Evolutionary conservation across 2,888 invertebrate species (phyloP), one percentile per base, ranked within the genome.

Genomic region (Leptopilina drosophilae): DNA sequence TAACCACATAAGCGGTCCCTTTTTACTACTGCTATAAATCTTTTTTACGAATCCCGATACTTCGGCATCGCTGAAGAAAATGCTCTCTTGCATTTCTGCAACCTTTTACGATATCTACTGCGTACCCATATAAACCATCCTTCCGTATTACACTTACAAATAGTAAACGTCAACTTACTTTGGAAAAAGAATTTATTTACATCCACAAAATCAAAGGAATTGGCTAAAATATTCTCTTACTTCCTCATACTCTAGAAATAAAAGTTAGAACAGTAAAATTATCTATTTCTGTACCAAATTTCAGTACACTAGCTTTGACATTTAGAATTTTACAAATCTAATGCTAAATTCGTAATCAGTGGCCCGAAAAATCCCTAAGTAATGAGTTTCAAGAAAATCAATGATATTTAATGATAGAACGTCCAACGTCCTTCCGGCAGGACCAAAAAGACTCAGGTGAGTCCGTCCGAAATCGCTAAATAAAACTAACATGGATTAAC

Each of bases 21-120:
- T 75, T 79, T 82, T 77, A 77, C 82, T n/a, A 76, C 69, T 69
- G 64, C 53, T 42, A 46, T 73, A 77, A 77, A 78, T 78, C 79
- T 77, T 77, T 4, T 49, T 67, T 77, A 69, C 49, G 49, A 78
- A 46, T 49, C 73, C 42, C 76, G 65, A 59, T 76, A 67, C 65
- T 64, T 62, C 26, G 33, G 64, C 20, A 46, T 49, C 42, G 77
- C 65, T 76, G 77, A 77, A 77, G 73, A 73, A 73, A 73, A 73
- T 33, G 56, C 33, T 73, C 33, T 73, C 56, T 73, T 40, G 73
- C 73, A 26, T 56, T 40, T 73, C 56, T 56, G 73, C 40, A n/a
- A 9, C 26, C 67, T 76, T 69, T 64, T 77, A 76, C 69, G 56
- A 73, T 73, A 73, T 73, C 73, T 73, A 56, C 73, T 73, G 6